Conservation (phyloP, 1,140 invertebrate genomes). For the Caenorhabditis tropicalis region DNA sequence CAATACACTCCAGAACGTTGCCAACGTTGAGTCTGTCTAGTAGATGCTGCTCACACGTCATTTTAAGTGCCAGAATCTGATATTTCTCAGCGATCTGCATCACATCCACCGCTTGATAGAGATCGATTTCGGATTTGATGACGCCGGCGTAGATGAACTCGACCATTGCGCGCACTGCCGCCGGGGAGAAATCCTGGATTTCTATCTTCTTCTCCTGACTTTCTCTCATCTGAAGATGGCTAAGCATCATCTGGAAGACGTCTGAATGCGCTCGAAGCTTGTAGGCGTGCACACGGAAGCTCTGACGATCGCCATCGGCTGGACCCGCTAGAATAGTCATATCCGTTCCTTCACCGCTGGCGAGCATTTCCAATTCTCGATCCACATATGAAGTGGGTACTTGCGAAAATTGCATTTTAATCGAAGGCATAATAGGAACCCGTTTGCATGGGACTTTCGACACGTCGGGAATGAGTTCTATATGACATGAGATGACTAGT, state of each 20-base stretch:
- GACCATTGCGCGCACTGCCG: constrained; percentile 66
- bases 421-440: constrained; percentile 51
- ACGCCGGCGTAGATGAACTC: constrained; percentile 67
- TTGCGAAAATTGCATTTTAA: constrained; percentile 48
- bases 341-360: not conserved
- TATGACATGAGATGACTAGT: constrained; percentile 66
- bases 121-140: constrained; percentile 52
- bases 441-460: constrained; percentile 62
- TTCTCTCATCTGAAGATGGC: constrained; percentile 63
- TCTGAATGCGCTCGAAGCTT: constrained; percentile 68
- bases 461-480: constrained; percentile 69
- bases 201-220: constrained; percentile 28
- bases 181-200: constrained; percentile 60
- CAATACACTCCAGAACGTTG: constrained; percentile 65
- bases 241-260: constrained; percentile 71
- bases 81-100: constrained; percentile 71
- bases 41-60: constrained; percentile 67
- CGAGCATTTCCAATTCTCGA: constrained; percentile 58
- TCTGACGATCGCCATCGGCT: not conserved
- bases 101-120: constrained; percentile 61
- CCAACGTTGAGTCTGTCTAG: constrained; percentile 57
- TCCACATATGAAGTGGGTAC: not conserved
- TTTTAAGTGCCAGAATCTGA: constrained; percentile 64
- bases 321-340: constrained; percentile 39
- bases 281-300: constrained; percentile 68